Conservation (phyloP, 2,113 vertebrate species). For the Gymnocephalus cernua region DNA sequence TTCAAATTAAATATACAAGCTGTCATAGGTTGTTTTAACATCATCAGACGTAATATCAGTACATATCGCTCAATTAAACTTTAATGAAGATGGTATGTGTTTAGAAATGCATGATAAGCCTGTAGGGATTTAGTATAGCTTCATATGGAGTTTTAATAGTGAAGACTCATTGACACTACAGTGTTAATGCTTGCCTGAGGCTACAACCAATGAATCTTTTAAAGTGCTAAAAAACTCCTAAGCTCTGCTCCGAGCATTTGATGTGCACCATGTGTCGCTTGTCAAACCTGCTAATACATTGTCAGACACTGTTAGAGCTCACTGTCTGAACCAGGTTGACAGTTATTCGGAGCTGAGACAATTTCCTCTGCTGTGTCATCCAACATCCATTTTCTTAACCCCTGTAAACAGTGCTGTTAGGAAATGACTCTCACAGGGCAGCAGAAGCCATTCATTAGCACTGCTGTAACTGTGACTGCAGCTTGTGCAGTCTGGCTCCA, state of each 20-base stretch:
- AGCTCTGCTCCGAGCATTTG: conserved; percentile 7
- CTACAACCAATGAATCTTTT: conserved; percentile 16
- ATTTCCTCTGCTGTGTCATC: neutral
- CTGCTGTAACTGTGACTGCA: neutral
- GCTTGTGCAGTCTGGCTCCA: neutral
- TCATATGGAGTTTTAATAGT: conserved; percentile 12
- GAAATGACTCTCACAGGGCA: neutral
- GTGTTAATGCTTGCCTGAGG: conserved; percentile 19
- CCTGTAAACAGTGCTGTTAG: neutral
- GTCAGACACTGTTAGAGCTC: conserved; percentile 9
- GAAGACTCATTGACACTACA: conserved; percentile 15
- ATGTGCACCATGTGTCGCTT: conserved; percentile 10
- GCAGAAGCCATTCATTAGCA: conserved; percentile 6
- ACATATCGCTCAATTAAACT: conserved; percentile 31
- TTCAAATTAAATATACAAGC: conserved; percentile 20
- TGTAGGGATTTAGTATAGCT: neutral
- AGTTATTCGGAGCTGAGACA: conserved; percentile 26
- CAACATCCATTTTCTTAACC: conserved; percentile 5
- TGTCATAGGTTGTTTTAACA: neutral
- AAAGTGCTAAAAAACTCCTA: conserved; percentile 25
- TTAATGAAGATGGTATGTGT: conserved; percentile 22
- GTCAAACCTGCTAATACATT: conserved; percentile 32
- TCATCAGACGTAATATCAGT: neutral
- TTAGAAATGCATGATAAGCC: conserved; percentile 26
- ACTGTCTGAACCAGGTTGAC: neutral